Evolutionary conservation across 2,888 invertebrate species (phyloP), one percentile per base, ranked within the genome.

Genomic region (Dastarcus helophoroides): DNA sequence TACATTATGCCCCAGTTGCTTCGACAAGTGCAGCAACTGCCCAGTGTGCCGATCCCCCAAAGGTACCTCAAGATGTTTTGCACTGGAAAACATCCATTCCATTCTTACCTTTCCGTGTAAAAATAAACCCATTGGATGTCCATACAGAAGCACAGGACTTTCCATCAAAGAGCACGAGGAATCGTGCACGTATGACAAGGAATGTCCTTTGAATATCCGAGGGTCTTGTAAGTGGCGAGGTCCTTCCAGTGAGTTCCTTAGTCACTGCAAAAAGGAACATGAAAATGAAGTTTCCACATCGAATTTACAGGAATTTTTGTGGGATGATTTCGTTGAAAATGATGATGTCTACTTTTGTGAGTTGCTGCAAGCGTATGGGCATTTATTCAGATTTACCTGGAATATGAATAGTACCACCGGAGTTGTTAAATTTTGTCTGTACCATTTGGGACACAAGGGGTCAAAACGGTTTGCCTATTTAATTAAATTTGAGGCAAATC

Each of bases 1-100:
- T 36, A 48, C 47, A 22, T 33, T 49, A 7, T 49, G 48, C 33
- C 34, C 24, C 4, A 32, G 37, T 2, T 49, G 48, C 29, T 40
- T 44, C 15, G 14, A 25, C 3, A 43, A 39, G 26, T 33, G 48
- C 1, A 14, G 15, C 12, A 26, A 6, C 2, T 49, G 49, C 23
- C 47, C 49, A 1, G 39, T 39, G 6, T 49, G 49, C 25, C 30
- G 40, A 10, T 14, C 32, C n/a, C 10, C 8, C 3, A 38, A 43
- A 5, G 26, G 33, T 4, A 37, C 37, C 8, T 38, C 44, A 3
- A 33, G 49, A 8, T 48, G 48, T 21, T 44, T 38, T 24, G 45
- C 47, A 2, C 25, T 49, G 21, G 49, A 49, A 21, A 46, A 43
- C 22, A 26, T 49, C 13, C 41, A 47, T 0, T 32, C 33, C 2